phyloP scores from a whole-genome alignment of 35 echinoderm and acorn worm species.

The Hemicentrotus pulcherrimus region DNA sequence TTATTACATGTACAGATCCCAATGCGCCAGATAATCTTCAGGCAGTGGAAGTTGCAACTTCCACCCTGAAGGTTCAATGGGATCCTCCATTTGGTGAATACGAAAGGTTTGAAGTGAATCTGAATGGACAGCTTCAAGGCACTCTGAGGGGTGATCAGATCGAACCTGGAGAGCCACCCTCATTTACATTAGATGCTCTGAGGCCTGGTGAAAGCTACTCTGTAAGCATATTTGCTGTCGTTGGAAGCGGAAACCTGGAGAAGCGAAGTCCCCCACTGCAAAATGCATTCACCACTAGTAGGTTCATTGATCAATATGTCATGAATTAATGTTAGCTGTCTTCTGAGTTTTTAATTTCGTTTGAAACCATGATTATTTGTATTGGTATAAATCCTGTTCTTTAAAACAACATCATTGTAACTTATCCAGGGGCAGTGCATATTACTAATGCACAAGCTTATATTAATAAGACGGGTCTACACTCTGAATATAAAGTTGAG shows the following conservation, averaged over 20 bases:
- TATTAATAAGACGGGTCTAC: no score
- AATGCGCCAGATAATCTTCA: background rate
- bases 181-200: constrained; percentile 24
- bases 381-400: no score
- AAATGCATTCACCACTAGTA: background rate
- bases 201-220: constrained; percentile 41
- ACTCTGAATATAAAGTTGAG: no score
- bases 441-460: no score
- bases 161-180: background rate
- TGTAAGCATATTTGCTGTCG: constrained; percentile 30
- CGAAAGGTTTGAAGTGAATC: background rate
- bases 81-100: background rate
- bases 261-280: background rate
- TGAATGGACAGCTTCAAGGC: background rate
- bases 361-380: no score
- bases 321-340: no score
- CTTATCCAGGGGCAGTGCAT: no score
- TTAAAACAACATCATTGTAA: no score
- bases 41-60: background rate
- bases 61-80: background rate
- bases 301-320: background rate
- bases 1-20: background rate
- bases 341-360: no score
- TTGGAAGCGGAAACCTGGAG: constrained; percentile 19
- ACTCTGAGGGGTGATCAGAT: constrained; percentile 17